phyloP scores from a whole-genome alignment of 2,888 invertebrate species.

The Alloscopus bannaensis region DNA sequence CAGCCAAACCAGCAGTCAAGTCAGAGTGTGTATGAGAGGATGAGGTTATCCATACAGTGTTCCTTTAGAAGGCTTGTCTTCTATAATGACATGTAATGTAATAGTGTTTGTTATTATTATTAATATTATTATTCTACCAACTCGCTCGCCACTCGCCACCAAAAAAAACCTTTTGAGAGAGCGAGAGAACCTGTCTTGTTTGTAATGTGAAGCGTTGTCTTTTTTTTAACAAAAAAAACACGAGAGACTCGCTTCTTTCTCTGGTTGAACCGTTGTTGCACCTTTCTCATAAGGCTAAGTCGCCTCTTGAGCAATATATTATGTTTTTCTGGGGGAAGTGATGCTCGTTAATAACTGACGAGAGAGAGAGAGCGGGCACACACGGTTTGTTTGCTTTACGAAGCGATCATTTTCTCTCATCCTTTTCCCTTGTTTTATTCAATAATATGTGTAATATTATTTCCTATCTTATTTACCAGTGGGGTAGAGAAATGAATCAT shows the following conservation, averaged over 20 bases:
- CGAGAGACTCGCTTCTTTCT: not conserved
- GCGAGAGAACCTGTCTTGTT: too few species aligned
- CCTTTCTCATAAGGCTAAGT: slow-evolving; percentile 32
- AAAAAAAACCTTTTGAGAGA: slow-evolving; percentile 13
- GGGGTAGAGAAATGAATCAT: slow-evolving; percentile 62
- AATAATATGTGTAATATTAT: slow-evolving; percentile 56
- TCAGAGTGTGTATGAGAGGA: slow-evolving; percentile 14
- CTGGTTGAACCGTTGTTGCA: slow-evolving; percentile 22
- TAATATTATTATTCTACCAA: slow-evolving; percentile 46
- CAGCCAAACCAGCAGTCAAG: slow-evolving; percentile 42
- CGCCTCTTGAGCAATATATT: slow-evolving; percentile 62
- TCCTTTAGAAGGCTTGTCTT: too few species aligned
- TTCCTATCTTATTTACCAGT: slow-evolving; percentile 50
- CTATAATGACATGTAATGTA: slow-evolving; percentile 60
- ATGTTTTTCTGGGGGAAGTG: slow-evolving; percentile 55
- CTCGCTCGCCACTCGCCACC: slow-evolving; percentile 23
- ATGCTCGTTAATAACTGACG: slow-evolving; percentile 60
- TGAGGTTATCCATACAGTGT: slow-evolving; percentile 30
- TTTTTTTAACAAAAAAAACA: too few species aligned
- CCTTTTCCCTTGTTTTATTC: slow-evolving; percentile 59
- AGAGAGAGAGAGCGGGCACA: too few species aligned
- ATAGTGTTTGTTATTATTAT: slow-evolving; percentile 59
- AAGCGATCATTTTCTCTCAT: slow-evolving; percentile 57
- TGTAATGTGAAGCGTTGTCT: too few species aligned
- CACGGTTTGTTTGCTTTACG: slow-evolving; percentile 62